Conservation (phyloP, 2,888 invertebrate genomes). For the Scotopteryx bipunctaria region DNA sequence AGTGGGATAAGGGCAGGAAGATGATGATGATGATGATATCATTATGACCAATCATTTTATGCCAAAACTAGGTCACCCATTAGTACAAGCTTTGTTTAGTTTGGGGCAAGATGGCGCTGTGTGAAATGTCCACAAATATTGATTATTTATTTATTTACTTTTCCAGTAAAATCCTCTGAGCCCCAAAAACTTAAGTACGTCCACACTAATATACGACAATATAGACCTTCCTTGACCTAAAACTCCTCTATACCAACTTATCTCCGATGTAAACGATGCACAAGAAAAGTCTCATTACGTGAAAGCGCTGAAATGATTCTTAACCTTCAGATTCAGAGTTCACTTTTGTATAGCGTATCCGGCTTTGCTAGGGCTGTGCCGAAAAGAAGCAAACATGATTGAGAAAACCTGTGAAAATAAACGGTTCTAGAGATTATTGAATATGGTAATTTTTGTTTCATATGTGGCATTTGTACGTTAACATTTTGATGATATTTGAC, state of each 20-base stretch:
- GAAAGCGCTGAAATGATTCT: slow-evolving; percentile 21
- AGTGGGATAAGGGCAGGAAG: no score
- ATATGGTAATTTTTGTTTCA: neutral
- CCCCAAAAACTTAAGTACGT: slow-evolving; percentile 17
- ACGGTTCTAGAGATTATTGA: neutral
- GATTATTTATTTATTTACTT: no score
- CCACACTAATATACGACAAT: slow-evolving; percentile 50
- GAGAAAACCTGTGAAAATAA: slow-evolving; percentile 7
- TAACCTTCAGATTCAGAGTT: slow-evolving; percentile 25
- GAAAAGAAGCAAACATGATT: slow-evolving; percentile 5
- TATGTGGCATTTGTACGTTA: no score
- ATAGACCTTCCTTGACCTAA: slow-evolving; percentile 67
- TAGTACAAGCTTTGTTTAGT: no score
- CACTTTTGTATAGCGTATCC: slow-evolving; percentile 20
- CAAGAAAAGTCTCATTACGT: slow-evolving; percentile 32
- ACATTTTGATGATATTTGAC: no score
- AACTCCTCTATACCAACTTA: slow-evolving; percentile 66
- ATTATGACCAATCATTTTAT: no score
- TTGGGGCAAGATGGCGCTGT: no score
- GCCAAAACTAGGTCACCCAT: no score
- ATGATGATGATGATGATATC: no score
- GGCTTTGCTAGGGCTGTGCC: slow-evolving; percentile 27
- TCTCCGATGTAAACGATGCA: slow-evolving; percentile 67
- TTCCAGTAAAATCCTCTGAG: neutral
- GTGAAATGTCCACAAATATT: no score